Evolutionary conservation across 2,888 invertebrate species (phyloP), one percentile per base, ranked within the genome.

Genomic region (Psylliodes chrysocephalus): DNA sequence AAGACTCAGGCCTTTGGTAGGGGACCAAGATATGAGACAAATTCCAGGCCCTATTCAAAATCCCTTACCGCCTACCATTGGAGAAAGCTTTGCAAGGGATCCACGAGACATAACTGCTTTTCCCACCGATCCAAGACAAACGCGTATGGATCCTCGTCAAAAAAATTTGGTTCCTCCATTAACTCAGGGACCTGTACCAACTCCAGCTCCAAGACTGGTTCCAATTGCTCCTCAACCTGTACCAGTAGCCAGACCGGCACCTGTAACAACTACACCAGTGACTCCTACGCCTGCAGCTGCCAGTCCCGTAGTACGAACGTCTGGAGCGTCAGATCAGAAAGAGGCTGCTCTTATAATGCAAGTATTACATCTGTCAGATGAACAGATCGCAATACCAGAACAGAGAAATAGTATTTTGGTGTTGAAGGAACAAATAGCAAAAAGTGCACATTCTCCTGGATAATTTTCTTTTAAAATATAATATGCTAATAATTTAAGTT

Each of bases 271-370:
- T 63, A 17, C 73, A 67, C 12, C 33, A 10, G 35, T 28, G 2
- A 40, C 47, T 78, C 78, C 87, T 85, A 77, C 87, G 86, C 6
- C 83, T 83, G 1, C 81, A 82, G 64, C 19, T 22, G 84, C 83
- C 78, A 90, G 90, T 15, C 82, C 86, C 10, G 85, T 82, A 74
- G 84, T 86, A 55, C 79, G 78, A 71, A 91, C 91, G 0, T 90
- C 91, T 35, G 93, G 93, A 61, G 93, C 94, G 14, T 92, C 95
- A 0, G 96, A 96, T 79, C 95, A 96, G 82, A 96, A 96, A 82
- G 96, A 96, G 91, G 96, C 97, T 65, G 95, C 95, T 5, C 86
- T 98, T 64, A 98, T 98, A 73, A 97, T 97, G 97, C 98, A 98
- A 88, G 98, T 99, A 25, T 83, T 99, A 76, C 96, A 98, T 82